These are phyloP conservation scores for Anaspis maculata DNA, from an alignment of 2,888 invertebrate genomes.

Conservation along the genomic window DNA sequence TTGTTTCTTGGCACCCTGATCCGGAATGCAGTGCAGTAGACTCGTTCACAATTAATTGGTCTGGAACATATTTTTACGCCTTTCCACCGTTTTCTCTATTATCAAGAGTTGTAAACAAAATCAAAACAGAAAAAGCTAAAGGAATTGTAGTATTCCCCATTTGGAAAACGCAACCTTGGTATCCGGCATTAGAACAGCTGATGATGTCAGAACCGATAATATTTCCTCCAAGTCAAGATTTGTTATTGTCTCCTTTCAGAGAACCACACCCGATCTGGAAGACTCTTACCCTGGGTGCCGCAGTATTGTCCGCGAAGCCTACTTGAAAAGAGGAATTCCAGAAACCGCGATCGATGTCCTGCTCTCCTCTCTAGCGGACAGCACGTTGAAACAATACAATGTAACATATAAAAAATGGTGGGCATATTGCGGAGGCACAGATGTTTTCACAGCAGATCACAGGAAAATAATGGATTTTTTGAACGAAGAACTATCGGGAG, in stretches of 20 bases:
- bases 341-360: not conserved
- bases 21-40: conserved; percentile 6
- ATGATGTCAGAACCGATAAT: conserved; percentile 3
- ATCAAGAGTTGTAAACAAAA: conserved; percentile 2
- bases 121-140: conserved; percentile 1
- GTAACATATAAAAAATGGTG: not conserved
- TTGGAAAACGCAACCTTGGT: conserved; percentile 8
- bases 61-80: conserved; percentile 1
- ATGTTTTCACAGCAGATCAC: too few relatives aligned
- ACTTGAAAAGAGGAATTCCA: not conserved
- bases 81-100: conserved; percentile 5
- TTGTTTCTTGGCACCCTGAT: conserved; percentile 8
- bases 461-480: too few relatives aligned
- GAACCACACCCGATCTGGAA: conserved; percentile 4
- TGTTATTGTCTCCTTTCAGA: conserved; percentile 8
- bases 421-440: not conserved
- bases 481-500: not conserved
- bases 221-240: not conserved
- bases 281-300: conserved; percentile 7
- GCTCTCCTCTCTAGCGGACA: not conserved
- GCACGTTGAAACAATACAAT: not conserved
- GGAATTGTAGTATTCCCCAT: conserved; percentile 3
- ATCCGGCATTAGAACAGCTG: too few relatives aligned
- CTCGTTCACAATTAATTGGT: conserved; percentile 11
- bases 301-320: conserved; percentile 5